A percentile compares a stretch with the other conserved stretches of the same genome.
These are phyloP conservation scores for Dipodomys stephensi DNA, from an alignment of 2,113 vertebrate species.

Conservation along the genomic window DNA sequence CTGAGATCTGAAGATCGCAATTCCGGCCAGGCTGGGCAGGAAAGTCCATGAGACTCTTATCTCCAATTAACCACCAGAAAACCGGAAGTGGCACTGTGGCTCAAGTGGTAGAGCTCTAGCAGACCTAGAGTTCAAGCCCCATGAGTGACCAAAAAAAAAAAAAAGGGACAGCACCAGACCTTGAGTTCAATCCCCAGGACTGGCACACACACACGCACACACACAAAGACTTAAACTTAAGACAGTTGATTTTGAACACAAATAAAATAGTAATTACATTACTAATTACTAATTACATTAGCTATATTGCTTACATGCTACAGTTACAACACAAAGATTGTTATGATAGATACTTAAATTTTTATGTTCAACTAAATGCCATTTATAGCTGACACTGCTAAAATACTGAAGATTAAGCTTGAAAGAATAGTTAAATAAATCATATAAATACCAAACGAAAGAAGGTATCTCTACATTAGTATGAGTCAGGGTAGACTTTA, in stretches of 20 bases:
- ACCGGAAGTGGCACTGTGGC: no score
- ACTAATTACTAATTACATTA: slow-evolving; percentile 33
- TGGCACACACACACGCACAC: background rate
- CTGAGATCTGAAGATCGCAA: no score
- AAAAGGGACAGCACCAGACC: no score
- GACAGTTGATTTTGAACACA: slow-evolving; percentile 12
- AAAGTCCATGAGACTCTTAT: no score
- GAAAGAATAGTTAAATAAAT: background rate
- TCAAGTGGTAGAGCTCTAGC: no score
- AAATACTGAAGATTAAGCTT: slow-evolving; percentile 16
- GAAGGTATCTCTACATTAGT: background rate
- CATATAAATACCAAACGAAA: slow-evolving; percentile 35
- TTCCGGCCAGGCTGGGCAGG: no score
- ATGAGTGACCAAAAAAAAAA: no score
- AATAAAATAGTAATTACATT: slow-evolving; percentile 16
- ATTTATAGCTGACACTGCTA: background rate
- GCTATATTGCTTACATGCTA: slow-evolving; percentile 21
- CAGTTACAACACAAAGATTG: slow-evolving; percentile 26
- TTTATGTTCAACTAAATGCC: slow-evolving; percentile 31
- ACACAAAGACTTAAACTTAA: background rate
- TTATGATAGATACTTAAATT: background rate
- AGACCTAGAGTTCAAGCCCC: no score
- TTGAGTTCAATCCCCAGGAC: no score
- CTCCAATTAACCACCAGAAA: no score
- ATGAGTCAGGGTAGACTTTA: slow-evolving; percentile 1